Conservation (phyloP, 2,888 invertebrate species). For the Macrosiphum euphorbiae region DNA sequence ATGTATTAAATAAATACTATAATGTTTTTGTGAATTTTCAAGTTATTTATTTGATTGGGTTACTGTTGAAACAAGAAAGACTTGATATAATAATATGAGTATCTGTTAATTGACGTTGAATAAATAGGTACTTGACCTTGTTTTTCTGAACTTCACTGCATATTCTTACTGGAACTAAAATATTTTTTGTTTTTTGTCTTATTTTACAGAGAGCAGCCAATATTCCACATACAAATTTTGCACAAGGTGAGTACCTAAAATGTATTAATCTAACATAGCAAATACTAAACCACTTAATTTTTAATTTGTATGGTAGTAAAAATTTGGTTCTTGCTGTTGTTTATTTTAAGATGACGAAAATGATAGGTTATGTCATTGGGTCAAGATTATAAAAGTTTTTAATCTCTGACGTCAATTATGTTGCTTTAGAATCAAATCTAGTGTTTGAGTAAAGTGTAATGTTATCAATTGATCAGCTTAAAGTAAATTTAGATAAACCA, state of each 20-base stretch:
- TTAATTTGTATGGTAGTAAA: neutral
- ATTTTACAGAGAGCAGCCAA: slow-evolving; percentile 57
- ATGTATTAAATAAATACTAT: neutral
- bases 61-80: slow-evolving; percentile 35
- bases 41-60: neutral
- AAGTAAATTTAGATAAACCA: neutral
- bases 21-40: neutral
- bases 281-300: neutral
- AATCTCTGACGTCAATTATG: slow-evolving; percentile 53
- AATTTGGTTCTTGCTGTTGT: slow-evolving; percentile 41
- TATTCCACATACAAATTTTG: slow-evolving; percentile 57
- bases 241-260: slow-evolving; percentile 56
- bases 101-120: slow-evolving; percentile 48
- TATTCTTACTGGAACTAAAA: slow-evolving; percentile 27
- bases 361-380: slow-evolving; percentile 42
- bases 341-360: slow-evolving; percentile 38
- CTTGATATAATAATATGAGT: neutral
- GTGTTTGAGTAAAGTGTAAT: slow-evolving; percentile 24
- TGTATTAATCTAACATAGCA: neutral
- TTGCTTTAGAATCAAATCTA: slow-evolving; percentile 18
- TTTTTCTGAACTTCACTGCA: neutral
- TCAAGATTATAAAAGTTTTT: slow-evolving; percentile 26
- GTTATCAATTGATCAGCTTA: neutral
- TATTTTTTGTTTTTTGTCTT: slow-evolving; percentile 19
- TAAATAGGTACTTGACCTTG: slow-evolving; percentile 32